Evolutionary conservation across 1,140 invertebrate species (phyloP).

Genomic region (Ganaspis sp.): DNA sequence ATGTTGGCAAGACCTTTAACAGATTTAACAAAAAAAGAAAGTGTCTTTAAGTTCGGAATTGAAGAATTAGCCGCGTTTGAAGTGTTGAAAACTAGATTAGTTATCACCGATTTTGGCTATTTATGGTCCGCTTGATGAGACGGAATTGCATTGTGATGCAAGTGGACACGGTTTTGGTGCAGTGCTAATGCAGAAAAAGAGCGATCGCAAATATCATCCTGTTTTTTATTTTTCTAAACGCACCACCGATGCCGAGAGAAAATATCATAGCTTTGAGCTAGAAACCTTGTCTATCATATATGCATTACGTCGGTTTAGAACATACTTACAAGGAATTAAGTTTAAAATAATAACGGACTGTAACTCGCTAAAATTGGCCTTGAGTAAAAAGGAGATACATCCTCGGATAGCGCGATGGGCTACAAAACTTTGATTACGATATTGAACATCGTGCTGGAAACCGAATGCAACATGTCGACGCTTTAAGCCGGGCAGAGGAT

Average conservation of each 20-base stretch:
- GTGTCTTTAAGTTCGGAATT: slow-evolving; percentile 27
- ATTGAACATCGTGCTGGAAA: too few species aligned
- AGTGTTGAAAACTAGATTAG: slow-evolving; percentile 27
- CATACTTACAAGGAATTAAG: slow-evolving; percentile 70
- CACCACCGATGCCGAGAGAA: slow-evolving; percentile 32
- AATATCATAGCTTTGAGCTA: slow-evolving; percentile 49
- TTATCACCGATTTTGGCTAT: slow-evolving; percentile 42
- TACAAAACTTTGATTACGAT: too few species aligned
- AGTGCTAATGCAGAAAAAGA: slow-evolving; percentile 46
- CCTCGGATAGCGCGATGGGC: slow-evolving; percentile 66
- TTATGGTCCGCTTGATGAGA: slow-evolving; percentile 46
- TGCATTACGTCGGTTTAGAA: slow-evolving; percentile 69
- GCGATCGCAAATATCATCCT: slow-evolving; percentile 40
- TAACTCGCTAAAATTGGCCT: slow-evolving; percentile 60
- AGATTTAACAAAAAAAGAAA: slow-evolving; percentile 33
- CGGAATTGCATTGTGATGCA: slow-evolving; percentile 60
- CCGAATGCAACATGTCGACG: too few species aligned
- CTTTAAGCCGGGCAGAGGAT: too few species aligned
- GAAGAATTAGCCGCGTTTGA: slow-evolving; percentile 26
- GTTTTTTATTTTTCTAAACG: slow-evolving; percentile 52
- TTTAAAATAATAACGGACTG: slow-evolving; percentile 74
- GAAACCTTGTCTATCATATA: slow-evolving; percentile 54
- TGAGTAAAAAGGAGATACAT: slow-evolving; percentile 61
- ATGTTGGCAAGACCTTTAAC: neutral
- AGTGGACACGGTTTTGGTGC: slow-evolving; percentile 54